Base-by-base conservation (phyloP, 92 coral and sea anemone species). In the Hydrozoanthus gracilis region DNA sequence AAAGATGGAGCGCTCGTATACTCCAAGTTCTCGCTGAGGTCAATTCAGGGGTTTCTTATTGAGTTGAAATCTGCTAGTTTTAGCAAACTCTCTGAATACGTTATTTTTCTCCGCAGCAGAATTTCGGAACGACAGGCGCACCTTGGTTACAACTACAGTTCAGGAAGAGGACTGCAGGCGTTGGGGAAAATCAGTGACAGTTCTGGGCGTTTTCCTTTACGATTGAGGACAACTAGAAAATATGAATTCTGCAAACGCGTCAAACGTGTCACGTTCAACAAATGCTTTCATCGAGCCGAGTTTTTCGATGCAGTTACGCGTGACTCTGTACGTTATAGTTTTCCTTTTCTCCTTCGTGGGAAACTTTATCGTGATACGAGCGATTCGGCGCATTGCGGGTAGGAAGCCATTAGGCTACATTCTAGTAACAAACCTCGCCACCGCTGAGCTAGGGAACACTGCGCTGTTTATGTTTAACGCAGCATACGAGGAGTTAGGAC, bases 401-500 rank as follows among this genome's bases (percentile, higher is more conserved):
- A 80, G 75, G 66, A 80, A 65, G 11, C 85, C 85, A 15, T 65
- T 80, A 48, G 85, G 74, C 55, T 80, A 80, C 55, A 17, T 80
- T 16, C 69, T 80, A 11, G 85, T 80, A 51, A 80, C 85, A 11
- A 80, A 80, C 44, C 85, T 80, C 66, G 85, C 74, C 3, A 64
- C 72, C 46, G 85, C 85, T 7, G 85, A 80, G 14, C 85, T 80
- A 4, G 85, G 85, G 17, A 80, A 80, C 51, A 80, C 85, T 8
- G 0, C 14, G 4, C 85, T 80, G 4, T 47, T 80, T 17, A 80
- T 49, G 56, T 65, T 65, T 20, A 47, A 46, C 47, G 85, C 45
- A 4, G 74, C 85, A 64, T 80, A 80, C 60, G 85, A 80, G 46
- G 85, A 80, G 17, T 17, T 80, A 14, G 45, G 52, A 14, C 56